A percentile compares a stretch with the other conserved stretches of the same genome.
Conservation (phyloP, 2,113 vertebrate species). For the Menura novaehollandiae region DNA sequence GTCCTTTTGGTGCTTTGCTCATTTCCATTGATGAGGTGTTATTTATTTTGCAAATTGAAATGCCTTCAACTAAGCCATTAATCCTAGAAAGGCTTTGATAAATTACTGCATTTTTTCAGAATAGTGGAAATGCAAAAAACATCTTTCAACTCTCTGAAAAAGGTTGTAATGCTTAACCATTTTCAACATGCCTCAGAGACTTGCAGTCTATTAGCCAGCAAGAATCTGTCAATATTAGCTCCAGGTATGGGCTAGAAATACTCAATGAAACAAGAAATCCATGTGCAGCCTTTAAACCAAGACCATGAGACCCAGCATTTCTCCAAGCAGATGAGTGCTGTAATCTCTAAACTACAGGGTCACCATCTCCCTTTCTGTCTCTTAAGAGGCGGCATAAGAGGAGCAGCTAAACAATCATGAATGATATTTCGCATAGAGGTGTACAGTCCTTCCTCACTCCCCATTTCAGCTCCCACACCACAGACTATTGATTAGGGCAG, state of each 20-base stretch:
- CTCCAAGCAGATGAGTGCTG: not conserved
- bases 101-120: not conserved
- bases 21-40: not conserved
- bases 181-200: not conserved
- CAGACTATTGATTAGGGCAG: not conserved
- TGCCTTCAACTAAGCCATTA: conserved; percentile 17
- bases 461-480: not conserved
- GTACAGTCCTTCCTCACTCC: not conserved
- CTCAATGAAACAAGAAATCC: not conserved
- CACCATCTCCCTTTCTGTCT: not conserved
- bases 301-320: not conserved
- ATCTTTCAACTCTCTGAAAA: not conserved
- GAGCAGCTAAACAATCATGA: not conserved
- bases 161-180: not conserved
- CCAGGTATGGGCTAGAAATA: not conserved
- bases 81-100: not conserved
- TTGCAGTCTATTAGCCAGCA: not conserved
- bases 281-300: not conserved
- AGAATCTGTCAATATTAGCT: not conserved
- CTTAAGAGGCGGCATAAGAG: accelerated
- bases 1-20: not conserved
- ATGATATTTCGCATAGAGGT: not conserved
- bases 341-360: not conserved
- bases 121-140: not conserved
- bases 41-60: conserved; percentile 48